These are phyloP conservation scores for Porites divaricata DNA, from an alignment of 92 coral and sea anemone species.

Conservation along the genomic window DNA sequence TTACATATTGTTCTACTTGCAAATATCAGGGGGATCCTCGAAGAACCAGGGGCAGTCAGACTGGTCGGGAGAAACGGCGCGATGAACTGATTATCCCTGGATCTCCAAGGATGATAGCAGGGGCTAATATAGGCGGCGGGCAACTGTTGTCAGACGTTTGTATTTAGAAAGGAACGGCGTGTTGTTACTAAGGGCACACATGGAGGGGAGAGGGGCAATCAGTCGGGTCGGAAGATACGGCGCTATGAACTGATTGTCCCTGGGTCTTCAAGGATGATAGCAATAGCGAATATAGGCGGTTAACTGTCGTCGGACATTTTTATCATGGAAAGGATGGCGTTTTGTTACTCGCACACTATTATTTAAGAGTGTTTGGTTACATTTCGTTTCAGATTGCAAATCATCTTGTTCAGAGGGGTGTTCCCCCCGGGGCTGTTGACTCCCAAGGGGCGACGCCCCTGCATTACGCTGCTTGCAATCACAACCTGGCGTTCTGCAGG, in stretches of 20 bases:
- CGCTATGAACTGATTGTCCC: too few species aligned
- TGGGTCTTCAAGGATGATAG: too few species aligned
- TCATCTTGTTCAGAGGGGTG: constrained; percentile 83
- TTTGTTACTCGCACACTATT: neutral
- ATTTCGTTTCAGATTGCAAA: constrained; percentile 72
- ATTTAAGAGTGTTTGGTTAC: neutral
- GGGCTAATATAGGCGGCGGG: too few species aligned
- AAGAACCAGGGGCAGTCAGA: too few species aligned
- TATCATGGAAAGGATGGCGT: neutral
- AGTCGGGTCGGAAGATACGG: too few species aligned
- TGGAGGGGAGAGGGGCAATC: too few species aligned
- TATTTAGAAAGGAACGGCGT: neutral
- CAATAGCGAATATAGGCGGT: too few species aligned
- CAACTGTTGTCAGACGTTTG: neutral
- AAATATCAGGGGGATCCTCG: too few species aligned
- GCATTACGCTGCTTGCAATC: constrained; percentile 88
- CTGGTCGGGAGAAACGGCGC: too few species aligned
- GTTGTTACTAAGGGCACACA: neutral
- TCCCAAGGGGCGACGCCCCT: constrained; percentile 75
- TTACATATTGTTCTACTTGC: too few species aligned
- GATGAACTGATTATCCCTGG: too few species aligned
- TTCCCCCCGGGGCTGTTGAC: constrained; percentile 77
- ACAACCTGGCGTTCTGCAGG: constrained; percentile 79
- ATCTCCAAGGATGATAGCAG: too few species aligned
- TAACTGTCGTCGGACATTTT: neutral